These are phyloP conservation scores for Miltochrista miniata DNA, from an alignment of 2,888 invertebrate species.

Conservation along the genomic window DNA sequence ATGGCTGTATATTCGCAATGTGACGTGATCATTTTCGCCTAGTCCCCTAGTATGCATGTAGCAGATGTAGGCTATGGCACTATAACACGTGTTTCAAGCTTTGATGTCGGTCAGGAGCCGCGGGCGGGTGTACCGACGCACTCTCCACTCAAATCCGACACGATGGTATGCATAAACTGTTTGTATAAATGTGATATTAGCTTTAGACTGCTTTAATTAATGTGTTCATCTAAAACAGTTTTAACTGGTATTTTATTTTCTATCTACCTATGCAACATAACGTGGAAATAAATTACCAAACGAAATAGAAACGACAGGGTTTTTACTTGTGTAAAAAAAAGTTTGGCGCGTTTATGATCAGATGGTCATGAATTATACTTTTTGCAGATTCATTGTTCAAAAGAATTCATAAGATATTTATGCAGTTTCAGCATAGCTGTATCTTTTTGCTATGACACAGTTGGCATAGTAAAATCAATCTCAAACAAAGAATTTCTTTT, in stretches of 20 bases:
- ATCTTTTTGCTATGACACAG: no score
- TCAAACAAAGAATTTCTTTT: no score
- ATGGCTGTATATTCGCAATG: slow-evolving; percentile 11
- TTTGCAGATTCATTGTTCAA: no score
- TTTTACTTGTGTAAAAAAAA: no score
- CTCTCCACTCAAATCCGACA: slow-evolving; percentile 33
- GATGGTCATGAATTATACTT: no score
- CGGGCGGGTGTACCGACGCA: slow-evolving; percentile 41
- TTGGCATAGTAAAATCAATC: no score
- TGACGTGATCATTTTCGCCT: slow-evolving; percentile 20
- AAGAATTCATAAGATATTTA: no score
- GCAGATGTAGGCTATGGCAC: slow-evolving; percentile 29
- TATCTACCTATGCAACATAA: no score
- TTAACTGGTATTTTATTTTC: no score
- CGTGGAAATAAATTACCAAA: not conserved
- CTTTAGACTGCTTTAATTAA: slow-evolving; percentile 37
- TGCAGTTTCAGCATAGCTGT: no score
- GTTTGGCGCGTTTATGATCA: no score
- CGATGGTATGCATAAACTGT: slow-evolving; percentile 54
- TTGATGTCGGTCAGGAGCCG: slow-evolving; percentile 58
- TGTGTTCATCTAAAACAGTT: not conserved
- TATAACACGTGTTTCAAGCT: slow-evolving; percentile 45
- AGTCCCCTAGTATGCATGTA: slow-evolving; percentile 30
- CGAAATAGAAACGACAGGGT: not conserved
- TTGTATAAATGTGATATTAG: slow-evolving; percentile 63